Conservation (phyloP, 2,797 vertebrate species). For the Danio choprae region DNA sequence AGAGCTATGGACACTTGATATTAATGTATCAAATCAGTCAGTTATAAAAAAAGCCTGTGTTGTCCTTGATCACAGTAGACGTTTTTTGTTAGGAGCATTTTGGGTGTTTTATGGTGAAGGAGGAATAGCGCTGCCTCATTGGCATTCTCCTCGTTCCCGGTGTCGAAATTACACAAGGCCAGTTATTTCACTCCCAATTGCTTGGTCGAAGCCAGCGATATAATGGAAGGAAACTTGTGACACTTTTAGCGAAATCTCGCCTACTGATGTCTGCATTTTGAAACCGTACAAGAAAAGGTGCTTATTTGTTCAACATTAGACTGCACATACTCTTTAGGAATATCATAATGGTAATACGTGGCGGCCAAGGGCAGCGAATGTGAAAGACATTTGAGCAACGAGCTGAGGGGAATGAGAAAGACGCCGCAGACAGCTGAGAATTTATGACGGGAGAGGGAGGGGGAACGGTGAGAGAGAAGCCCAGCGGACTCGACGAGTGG, state of each 20-base stretch:
- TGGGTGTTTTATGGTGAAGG: slow-evolving; percentile 32
- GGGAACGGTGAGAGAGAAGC: slow-evolving; percentile 6
- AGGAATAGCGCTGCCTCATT: slow-evolving; percentile 27
- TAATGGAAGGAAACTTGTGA: slow-evolving; percentile 40
- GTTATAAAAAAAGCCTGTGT: slow-evolving; percentile 9
- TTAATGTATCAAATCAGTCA: no score
- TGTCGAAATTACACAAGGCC: slow-evolving; percentile 12
- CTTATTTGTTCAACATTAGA: slow-evolving; percentile 28
- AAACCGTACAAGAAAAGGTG: background rate
- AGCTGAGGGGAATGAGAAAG: slow-evolving; percentile 36
- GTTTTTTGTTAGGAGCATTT: slow-evolving; percentile 2
- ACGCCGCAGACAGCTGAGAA: slow-evolving; percentile 30
- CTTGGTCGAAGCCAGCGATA: slow-evolving; percentile 7
- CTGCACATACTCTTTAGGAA: slow-evolving; percentile 14
- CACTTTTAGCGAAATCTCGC: slow-evolving; percentile 23
- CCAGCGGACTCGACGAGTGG: slow-evolving; percentile 43
- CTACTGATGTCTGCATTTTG: slow-evolving; percentile 7
- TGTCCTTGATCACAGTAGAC: slow-evolving; percentile 10
- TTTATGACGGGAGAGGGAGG: slow-evolving; percentile 44
- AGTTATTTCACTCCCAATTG: slow-evolving; percentile 22
- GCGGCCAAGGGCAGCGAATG: slow-evolving; percentile 9
- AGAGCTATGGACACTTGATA: background rate
- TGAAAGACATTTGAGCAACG: slow-evolving; percentile 37
- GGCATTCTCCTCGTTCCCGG: slow-evolving; percentile 29
- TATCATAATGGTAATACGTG: slow-evolving; percentile 23